phyloP scores from a whole-genome alignment of 2,113 vertebrate genomes.

The Prunella himalayana region DNA sequence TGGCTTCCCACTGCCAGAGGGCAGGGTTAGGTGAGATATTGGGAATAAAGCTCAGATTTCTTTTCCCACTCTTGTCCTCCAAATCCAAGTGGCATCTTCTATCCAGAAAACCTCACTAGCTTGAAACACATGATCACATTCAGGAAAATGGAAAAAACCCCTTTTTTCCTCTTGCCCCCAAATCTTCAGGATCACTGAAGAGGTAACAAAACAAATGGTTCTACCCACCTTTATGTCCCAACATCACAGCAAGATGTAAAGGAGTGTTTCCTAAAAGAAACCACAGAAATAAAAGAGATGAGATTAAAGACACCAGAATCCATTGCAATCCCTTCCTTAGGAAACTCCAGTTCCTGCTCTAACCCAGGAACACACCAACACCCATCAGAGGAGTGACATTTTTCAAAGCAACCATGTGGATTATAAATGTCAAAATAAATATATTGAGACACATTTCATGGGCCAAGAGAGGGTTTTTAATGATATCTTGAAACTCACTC shows the following conservation, averaged over 20 bases:
- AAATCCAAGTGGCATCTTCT: rapidly evolving
- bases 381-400: neutral
- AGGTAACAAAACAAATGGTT: neutral
- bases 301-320: neutral
- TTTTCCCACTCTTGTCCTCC: neutral
- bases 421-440: neutral
- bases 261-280: constrained; percentile 92
- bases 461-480: neutral
- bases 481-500: neutral
- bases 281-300: neutral
- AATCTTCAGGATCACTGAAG: neutral
- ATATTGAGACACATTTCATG: neutral
- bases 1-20: neutral
- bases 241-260: constrained; percentile 97
- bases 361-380: neutral
- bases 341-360: neutral
- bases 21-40: neutral
- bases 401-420: no score
- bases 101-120: neutral
- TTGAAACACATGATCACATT: neutral
- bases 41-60: neutral
- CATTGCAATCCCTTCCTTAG: neutral
- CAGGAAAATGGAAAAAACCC: neutral
- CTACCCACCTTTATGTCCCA: constrained; percentile 96
- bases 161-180: neutral